Evolutionary conservation across 2,113 vertebrate species (phyloP), one percentile per base, ranked within the genome.

Genomic region (Neolamprologus falcicula): DNA sequence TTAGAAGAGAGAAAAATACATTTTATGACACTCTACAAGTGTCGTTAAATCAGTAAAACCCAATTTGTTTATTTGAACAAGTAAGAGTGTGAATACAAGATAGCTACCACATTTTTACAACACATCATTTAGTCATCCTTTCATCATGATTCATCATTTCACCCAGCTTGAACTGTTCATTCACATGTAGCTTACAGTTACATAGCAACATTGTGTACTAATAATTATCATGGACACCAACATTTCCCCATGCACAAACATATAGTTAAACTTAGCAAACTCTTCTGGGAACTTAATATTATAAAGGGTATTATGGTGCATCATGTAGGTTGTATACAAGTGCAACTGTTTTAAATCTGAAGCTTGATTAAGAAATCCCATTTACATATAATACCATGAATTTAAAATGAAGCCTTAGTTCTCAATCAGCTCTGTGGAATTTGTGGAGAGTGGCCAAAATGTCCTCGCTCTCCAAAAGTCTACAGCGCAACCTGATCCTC

Each of bases 101-200:
- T 0, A 3, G 4, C 17, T 42, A 1, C 33, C 19, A 68, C 37
- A 71, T 71, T 37, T 66, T 68, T 68, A 37, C 11, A 68, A 37
- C 19, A 37, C 33, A 28, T 76, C 40, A 26, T 47, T 47, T 17
- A 47, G 40, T 19, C 68, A 28, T 76, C 40, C 24, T 76, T 76
- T 73, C 68, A 47, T 73, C 40, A 11, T 26, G 14, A 76, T 47
- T 76, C 68, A 45, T 47, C 7, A 76, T 76, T 76, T 76, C 21
- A 47, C 42, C 16, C 42, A 76, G 24, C 71, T 76, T 12, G 3
- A 47, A 45, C 26, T 28, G 40, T 47, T 31, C 24, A 19, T 4
- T 76, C 42, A 50, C 71, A 50, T 47, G 71, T 76, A 50, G 24
- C 14, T 47, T 76, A 76, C 6, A 76, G 24, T 76, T 47, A 19